Evolutionary conservation across 1,140 invertebrate species (phyloP), one percentile per base, ranked within the genome.

Genomic region (Sitodiplosis mosellana): DNA sequence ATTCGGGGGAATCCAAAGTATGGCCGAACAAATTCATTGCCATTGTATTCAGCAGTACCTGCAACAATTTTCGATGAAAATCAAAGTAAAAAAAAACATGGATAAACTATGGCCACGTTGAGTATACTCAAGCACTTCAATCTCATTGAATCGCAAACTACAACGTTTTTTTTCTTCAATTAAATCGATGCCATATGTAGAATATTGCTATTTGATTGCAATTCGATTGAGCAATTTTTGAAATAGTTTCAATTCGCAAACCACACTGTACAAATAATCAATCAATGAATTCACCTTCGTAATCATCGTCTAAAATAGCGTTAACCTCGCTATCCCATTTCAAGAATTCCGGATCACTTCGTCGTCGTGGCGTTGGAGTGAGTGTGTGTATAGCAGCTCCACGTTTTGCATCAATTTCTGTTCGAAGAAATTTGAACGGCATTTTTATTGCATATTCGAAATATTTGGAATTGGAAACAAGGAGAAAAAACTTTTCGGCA

Each of bases 351-450:
- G 59, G 52, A 14, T 68, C 65, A 3, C 64, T 63, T 20, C 72
- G 59, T 1, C 72, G 72, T 43, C 72, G 63, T n/a, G 72, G 71
- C 54, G 72, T 72, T 1, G 69, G 68, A 48, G 71, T 67, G 18
- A 73, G 51, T 27, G 27, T 27, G 27, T 27, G 27, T 5, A 27
- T 27, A 27, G 27, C 27, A 27, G 27, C 4, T 27, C 27, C 27
- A 27, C 27, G 27, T 27, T 27, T 27, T 10, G 27, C 27, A 27
- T 27, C 27, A 27, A 27, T 27, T 27, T 27, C 27, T 27, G 10
- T 27, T 27, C 10, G 10, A 10, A 27, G 10, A 27, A 34, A 34
- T 14, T 7, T 34, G 33, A 34, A 34, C 7, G 7, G 14, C 14
- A 34, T 14, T 34, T 34, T 34, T 34, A 34, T 34, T 34, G 33